Evolutionary conservation across 2,888 invertebrate species (phyloP).

Genomic region (Rapana venosa): DNA sequence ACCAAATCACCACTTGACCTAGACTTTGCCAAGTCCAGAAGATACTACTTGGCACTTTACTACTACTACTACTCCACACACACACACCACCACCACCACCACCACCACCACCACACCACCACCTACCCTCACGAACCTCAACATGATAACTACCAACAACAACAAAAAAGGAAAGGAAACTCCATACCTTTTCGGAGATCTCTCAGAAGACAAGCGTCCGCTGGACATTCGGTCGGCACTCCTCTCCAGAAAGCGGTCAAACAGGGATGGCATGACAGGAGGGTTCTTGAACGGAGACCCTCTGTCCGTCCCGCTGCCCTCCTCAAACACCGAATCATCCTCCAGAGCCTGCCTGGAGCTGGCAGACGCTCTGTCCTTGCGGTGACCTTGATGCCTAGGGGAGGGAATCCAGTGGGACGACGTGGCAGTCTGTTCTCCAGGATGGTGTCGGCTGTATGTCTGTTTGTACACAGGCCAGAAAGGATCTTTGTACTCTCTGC

Average conservation of each 20-base stretch:
- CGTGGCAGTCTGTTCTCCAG: neutral
- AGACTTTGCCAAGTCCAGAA: too few species aligned
- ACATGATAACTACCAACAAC: neutral
- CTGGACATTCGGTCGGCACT: neutral
- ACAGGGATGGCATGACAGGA: neutral
- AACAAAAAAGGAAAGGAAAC: neutral
- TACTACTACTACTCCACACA: neutral
- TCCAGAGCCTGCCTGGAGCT: neutral
- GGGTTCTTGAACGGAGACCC: constrained; percentile 2
- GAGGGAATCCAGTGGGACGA: neutral
- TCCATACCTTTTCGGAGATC: neutral
- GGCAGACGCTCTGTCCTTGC: neutral
- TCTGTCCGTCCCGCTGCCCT: neutral
- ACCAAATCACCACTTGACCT: too few species aligned
- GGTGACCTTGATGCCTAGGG: neutral
- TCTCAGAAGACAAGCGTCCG: neutral
- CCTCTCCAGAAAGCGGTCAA: neutral
- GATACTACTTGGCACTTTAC: too few species aligned
- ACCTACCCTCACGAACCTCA: neutral
- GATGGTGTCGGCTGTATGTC: neutral
- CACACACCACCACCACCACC: neutral
- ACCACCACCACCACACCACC: neutral
- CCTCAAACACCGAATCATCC: constrained; percentile 14
- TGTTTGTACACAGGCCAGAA: neutral
- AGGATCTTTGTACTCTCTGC: neutral